phyloP scores from a whole-genome alignment of 2,888 invertebrate genomes.

The Apocheima hispidaria region DNA sequence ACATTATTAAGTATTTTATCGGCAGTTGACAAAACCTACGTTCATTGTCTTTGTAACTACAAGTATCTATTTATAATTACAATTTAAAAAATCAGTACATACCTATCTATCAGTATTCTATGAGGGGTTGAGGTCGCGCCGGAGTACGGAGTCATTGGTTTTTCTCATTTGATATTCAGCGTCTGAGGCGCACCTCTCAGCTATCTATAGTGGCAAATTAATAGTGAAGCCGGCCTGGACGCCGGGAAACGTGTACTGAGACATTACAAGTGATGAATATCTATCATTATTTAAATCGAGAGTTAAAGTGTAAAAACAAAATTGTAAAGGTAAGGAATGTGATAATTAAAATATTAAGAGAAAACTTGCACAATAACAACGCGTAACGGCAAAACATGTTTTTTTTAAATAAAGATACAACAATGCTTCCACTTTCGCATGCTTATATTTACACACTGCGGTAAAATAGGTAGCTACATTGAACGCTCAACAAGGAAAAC shows the following conservation, averaged over 20 bases:
- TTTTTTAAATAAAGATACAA: constrained; percentile 47
- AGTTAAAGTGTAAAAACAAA: constrained; percentile 26
- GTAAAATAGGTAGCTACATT: constrained; percentile 5
- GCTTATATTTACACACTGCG: constrained; percentile 27
- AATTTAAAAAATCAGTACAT: neutral
- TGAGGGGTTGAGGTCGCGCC: constrained; percentile 49
- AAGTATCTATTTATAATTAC: neutral
- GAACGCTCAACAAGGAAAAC: constrained; percentile 16
- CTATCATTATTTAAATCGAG: constrained; percentile 25
- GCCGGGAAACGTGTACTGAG: constrained; percentile 57
- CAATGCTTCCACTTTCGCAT: constrained; percentile 49
- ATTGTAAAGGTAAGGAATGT: constrained; percentile 37
- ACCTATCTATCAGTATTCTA: constrained; percentile 21
- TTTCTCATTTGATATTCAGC: constrained; percentile 78
- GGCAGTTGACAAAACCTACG: neutral
- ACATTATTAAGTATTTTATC: neutral
- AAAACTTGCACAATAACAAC: constrained; percentile 30
- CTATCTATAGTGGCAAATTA: constrained; percentile 72
- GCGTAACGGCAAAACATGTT: constrained; percentile 31
- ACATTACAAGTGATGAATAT: constrained; percentile 42
- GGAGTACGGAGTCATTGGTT: constrained; percentile 56
- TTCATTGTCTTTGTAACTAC: neutral
- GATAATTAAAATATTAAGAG: constrained; percentile 23
- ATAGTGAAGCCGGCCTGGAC: constrained; percentile 65
- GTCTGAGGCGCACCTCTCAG: constrained; percentile 63